Conservation (phyloP, 2,888 invertebrate genomes). For the Fabriciana adippe region DNA sequence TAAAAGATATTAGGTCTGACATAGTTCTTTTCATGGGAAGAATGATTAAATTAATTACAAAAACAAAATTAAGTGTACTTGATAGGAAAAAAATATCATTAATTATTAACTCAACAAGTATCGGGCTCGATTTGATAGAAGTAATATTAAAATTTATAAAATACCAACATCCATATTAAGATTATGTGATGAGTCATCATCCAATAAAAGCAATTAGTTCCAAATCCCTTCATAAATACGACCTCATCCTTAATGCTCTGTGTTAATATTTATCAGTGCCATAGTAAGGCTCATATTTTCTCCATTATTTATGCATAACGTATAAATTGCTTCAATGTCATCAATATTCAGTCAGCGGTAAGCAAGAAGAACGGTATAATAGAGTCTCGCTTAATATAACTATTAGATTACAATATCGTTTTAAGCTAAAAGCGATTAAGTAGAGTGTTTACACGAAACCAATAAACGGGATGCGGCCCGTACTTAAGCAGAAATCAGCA, state of each 20-base stretch:
- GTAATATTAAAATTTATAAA: too few species aligned
- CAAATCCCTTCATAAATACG: constrained; percentile 11
- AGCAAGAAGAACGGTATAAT: constrained; percentile 41
- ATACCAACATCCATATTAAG: too few species aligned
- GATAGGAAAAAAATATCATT: too few species aligned
- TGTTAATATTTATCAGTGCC: constrained; percentile 20
- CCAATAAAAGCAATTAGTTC: constrained; percentile 18
- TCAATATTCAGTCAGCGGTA: constrained; percentile 72
- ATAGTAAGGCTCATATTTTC: constrained; percentile 46
- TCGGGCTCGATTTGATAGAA: too few species aligned
- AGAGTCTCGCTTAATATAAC: constrained; percentile 42
- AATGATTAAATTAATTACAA: too few species aligned
- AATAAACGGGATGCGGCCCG: constrained; percentile 2
- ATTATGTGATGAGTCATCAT: not conserved
- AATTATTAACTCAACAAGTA: too few species aligned
- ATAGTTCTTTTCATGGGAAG: too few species aligned
- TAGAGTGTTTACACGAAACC: constrained; percentile 2
- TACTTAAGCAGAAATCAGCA: not conserved
- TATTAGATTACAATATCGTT: constrained; percentile 44
- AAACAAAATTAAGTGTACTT: too few species aligned
- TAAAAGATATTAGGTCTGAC: too few species aligned
- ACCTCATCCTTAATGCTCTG: constrained; percentile 4
- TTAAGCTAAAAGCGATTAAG: constrained; percentile 18
- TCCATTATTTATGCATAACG: constrained; percentile 80
- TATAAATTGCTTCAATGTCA: constrained; percentile 75